Percentiles rank a stretch among this genome's conserved stretches.
Evolutionary conservation across 2,113 vertebrate species (phyloP).

Genomic region (Eurystomus gularis): DNA sequence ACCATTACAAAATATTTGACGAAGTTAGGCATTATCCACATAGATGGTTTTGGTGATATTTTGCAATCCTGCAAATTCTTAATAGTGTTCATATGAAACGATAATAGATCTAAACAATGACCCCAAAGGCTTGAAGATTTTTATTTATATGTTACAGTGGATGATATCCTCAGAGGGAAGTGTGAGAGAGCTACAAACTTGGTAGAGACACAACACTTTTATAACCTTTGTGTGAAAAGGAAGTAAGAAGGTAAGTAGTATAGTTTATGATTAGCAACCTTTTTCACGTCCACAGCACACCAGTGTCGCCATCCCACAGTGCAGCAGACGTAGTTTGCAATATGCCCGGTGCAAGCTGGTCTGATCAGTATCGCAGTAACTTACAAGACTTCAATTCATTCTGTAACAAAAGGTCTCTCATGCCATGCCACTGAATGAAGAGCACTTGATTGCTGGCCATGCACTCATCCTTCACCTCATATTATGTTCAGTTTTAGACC

Average conservation of each 20-base stretch:
- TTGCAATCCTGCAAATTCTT: neutral
- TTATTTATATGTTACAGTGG: neutral
- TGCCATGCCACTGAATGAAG: neutral
- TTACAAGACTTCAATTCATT: neutral
- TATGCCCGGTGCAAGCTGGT: neutral
- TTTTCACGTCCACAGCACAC: neutral
- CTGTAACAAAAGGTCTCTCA: neutral
- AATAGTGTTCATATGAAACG: neutral
- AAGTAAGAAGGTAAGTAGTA: neutral
- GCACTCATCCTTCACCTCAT: neutral
- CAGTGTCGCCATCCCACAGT: neutral
- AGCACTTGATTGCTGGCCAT: neutral
- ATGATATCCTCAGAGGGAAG: neutral
- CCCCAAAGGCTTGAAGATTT: neutral
- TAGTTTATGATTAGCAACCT: accelerated
- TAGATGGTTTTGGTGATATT: neutral
- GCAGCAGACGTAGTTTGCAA: neutral
- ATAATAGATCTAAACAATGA: neutral
- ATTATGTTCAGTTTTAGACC: neutral
- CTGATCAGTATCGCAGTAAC: neutral
- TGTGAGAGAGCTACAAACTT: neutral
- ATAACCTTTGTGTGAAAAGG: neutral
- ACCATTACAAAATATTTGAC: neutral
- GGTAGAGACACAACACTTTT: neutral
- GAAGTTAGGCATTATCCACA: neutral